phyloP scores from a whole-genome alignment of 2,888 invertebrate genomes.

The Macrosiphum euphorbiae region DNA sequence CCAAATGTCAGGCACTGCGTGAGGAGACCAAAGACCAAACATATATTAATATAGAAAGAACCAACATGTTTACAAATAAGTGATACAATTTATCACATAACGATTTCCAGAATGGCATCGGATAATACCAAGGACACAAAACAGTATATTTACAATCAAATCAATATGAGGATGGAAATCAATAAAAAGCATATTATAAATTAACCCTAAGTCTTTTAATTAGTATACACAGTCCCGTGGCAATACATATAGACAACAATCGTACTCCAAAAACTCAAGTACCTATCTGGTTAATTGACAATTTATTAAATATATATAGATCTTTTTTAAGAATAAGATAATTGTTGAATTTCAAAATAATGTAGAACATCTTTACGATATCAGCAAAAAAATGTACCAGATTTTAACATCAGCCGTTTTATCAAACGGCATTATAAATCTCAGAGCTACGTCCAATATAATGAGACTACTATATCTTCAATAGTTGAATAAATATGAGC shows the following conservation, averaged over 20 bases:
- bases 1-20: too few relatives aligned
- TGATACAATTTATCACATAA: background rate
- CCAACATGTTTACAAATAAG: background rate
- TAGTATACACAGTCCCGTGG: background rate
- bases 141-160: background rate
- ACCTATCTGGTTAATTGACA: background rate
- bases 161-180: background rate
- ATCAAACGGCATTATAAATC: too few relatives aligned
- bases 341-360: background rate
- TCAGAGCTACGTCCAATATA: too few relatives aligned
- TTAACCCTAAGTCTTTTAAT: background rate
- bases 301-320: background rate
- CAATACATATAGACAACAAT: background rate
- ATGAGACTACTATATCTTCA: too few relatives aligned
- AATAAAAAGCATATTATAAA: background rate
- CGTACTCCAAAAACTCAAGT: background rate
- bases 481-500: too few relatives aligned
- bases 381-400: background rate
- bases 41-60: background rate
- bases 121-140: background rate
- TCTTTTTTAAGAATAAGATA: background rate
- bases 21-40: too few relatives aligned
- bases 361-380: background rate
- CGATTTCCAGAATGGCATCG: background rate
- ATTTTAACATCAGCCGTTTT: too few relatives aligned